Evolutionary conservation across 1,140 invertebrate genomes (phyloP).

Genomic region (Cylas formicarius): DNA sequence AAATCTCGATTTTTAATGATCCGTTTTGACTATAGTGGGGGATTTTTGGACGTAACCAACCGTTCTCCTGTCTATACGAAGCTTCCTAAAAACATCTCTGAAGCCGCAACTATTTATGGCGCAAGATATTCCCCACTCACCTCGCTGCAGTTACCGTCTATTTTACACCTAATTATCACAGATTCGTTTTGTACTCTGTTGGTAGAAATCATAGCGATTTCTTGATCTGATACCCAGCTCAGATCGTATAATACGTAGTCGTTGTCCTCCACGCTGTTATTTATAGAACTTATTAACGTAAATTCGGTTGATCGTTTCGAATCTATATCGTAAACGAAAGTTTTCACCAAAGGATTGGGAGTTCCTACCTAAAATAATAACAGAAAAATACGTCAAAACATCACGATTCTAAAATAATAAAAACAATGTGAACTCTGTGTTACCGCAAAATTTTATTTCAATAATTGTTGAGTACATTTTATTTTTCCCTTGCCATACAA

Average conservation of each 20-base stretch:
- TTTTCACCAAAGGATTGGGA: slow-evolving; percentile 64
- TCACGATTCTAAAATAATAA: too few species aligned
- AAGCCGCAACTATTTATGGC: too few species aligned
- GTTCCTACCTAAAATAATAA: slow-evolving; percentile 61
- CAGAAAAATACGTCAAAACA: too few species aligned
- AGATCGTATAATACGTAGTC: slow-evolving; percentile 25
- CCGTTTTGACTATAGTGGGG: slow-evolving; percentile 53
- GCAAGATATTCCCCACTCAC: too few species aligned
- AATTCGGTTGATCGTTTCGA: slow-evolving; percentile 19
- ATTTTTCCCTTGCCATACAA: too few species aligned
- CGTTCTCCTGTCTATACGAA: slow-evolving; percentile 42
- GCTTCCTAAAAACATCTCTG: slow-evolving; percentile 20
- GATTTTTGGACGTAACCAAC: slow-evolving; percentile 62
- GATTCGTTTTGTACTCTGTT: slow-evolving; percentile 74
- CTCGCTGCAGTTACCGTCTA: slow-evolving; percentile 18
- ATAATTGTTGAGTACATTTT: too few species aligned
- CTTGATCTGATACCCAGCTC: slow-evolving; percentile 62
- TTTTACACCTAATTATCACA: slow-evolving; percentile 30
- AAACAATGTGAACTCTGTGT: too few species aligned
- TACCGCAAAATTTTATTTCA: too few species aligned
- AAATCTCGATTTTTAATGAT: slow-evolving; percentile 38
- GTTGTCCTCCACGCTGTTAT: slow-evolving; percentile 18
- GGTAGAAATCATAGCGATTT: slow-evolving; percentile 71
- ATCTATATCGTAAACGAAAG: slow-evolving; percentile 47
- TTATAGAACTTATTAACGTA: slow-evolving; percentile 18